Conservation (phyloP, 2,797 vertebrate species). For the Gorsachius magnificus region DNA sequence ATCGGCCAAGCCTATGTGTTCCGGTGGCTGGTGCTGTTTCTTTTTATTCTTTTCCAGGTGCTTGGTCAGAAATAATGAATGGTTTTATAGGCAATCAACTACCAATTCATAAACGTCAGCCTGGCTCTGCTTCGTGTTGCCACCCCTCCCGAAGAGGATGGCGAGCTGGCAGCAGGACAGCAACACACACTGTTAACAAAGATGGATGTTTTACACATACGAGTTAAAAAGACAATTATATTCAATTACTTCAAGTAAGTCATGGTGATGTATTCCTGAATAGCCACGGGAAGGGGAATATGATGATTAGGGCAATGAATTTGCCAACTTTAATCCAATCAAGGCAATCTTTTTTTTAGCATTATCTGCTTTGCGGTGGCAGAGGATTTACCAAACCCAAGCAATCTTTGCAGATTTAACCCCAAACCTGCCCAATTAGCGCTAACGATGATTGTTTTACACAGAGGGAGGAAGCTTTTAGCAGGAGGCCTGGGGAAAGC, state of each 20-base stretch:
- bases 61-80: conserved; percentile 61
- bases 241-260: conserved; percentile 71
- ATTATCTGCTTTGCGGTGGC: conserved; percentile 58
- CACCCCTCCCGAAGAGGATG: conserved; percentile 22
- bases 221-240: conserved; percentile 68
- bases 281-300: conserved; percentile 26
- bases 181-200: conserved; percentile 18
- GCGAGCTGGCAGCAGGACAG: conserved; percentile 57
- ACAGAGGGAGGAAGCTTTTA: not conserved
- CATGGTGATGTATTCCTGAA: conserved; percentile 59
- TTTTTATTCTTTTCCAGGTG: conserved; percentile 55
- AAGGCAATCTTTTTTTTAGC: conserved; percentile 52
- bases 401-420: conserved; percentile 51
- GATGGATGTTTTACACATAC: conserved; percentile 63
- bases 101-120: conserved; percentile 63
- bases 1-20: not conserved
- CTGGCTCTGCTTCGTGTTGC: conserved; percentile 51
- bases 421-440: conserved; percentile 40
- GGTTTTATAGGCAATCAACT: conserved; percentile 61
- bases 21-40: not conserved
- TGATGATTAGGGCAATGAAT: conserved; percentile 63
- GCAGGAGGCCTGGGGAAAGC: not conserved
- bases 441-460: not conserved
- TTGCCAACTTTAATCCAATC: conserved; percentile 64
- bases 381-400: conserved; percentile 62